Base-by-base conservation (phyloP, 2,113 vertebrate species). In the Melanostigma gelatinosum region DNA sequence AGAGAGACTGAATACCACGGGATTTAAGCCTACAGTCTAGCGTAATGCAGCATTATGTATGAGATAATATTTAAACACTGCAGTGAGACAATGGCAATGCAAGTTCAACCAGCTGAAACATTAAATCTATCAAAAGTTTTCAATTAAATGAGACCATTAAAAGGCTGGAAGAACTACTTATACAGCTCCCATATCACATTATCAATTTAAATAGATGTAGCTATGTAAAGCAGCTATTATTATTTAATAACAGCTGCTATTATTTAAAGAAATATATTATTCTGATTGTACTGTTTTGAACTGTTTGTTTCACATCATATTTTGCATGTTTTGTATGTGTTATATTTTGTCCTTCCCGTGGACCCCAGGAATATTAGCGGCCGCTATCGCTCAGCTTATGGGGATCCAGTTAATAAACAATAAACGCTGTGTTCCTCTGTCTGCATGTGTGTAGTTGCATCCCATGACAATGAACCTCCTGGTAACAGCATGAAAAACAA, bases 401-500 rank as follows among this genome's bases (percentile, higher is more conserved):
- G 32, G 3, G 32, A 32, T 32, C 32, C 32, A 32, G 32, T 32
- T 32, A 32, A 32, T 32, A 32, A 32, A 32, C 32, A 32, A 32
- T 32, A 32, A 32, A 32, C 50, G n/a, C 52, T 67, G 48, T 75
- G 75, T 64, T 72, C 18, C 15, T 79, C 29, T n/a, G 58, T 55
- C 34, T 80, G 54, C 32, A n/a, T 70, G 81, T 69, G 72, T 77
- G 83, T 15, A 16, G 55, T 10, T 81, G 83, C 44, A 52, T 70
- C 90, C 79, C 88, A 13, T 92, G 86, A 92, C 88, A 91, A 88
- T 1, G 34, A 79, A 75, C 42, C 80, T 80, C 87, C 58, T 85
- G 88, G 88, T 73, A 79, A 88, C 88, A 64, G 63, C 75, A 40
- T 80, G 90, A 88, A 92, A 92, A 94, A 94, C 94, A 94, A 83